Evolutionary conservation across 2,797 vertebrate species (phyloP).

Genomic region (Streptopelia turtur): DNA sequence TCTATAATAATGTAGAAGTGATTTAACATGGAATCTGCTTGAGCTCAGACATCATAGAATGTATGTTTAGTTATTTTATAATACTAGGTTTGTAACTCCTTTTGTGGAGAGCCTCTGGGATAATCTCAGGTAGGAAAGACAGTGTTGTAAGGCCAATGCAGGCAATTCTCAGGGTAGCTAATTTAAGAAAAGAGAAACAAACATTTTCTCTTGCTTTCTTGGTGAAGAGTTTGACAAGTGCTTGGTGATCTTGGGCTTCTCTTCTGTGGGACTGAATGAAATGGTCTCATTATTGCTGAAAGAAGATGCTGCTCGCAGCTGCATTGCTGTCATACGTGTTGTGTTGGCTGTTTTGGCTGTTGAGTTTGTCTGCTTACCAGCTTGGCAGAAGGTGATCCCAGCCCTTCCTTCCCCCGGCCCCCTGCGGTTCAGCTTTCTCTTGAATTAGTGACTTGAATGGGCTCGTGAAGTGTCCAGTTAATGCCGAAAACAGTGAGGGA

Average conservation of each 20-base stretch:
- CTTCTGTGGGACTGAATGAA: neutral
- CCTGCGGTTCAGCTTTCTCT: neutral
- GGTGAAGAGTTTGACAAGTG: neutral
- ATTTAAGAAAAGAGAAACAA: neutral
- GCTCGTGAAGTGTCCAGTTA: neutral
- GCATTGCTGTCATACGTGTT: rapidly evolving
- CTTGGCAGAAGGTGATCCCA: neutral
- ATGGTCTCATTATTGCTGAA: neutral
- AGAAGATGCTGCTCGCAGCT: neutral
- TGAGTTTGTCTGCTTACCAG: neutral
- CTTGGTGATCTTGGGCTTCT: neutral
- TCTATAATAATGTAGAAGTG: neutral
- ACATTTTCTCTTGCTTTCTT: neutral
- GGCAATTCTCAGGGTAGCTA: neutral
- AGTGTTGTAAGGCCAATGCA: neutral
- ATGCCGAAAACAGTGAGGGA: neutral
- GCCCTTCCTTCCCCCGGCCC: neutral
- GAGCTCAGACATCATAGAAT: neutral
- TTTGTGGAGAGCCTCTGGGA: neutral
- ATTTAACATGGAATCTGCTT: neutral
- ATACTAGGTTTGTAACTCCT: neutral
- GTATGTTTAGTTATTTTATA: neutral
- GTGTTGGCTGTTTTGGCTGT: neutral
- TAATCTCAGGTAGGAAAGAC: neutral
- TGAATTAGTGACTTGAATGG: neutral